Percentiles rank a stretch among this genome's conserved stretches.
These are phyloP conservation scores for Tragelaphus imberbis DNA, from an alignment of 2,113 vertebrate species.

Conservation along the genomic window DNA sequence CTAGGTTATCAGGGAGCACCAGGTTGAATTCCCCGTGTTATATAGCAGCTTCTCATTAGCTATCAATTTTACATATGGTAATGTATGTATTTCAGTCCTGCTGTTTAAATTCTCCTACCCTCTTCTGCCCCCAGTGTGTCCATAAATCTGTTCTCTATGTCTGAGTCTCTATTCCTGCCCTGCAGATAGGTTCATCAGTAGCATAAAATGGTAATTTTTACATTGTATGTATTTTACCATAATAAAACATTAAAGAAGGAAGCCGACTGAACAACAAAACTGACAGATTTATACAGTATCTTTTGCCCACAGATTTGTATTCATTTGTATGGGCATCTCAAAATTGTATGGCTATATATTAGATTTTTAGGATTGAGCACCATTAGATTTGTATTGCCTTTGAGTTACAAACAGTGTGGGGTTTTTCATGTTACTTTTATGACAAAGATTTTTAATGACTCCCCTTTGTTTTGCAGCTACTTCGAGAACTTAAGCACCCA, in stretches of 20 bases:
- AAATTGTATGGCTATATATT: background rate
- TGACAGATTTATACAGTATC: background rate
- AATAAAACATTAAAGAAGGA: background rate
- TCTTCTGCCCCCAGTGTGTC: background rate
- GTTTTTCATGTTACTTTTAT: conserved; percentile 7
- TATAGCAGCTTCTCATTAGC: background rate
- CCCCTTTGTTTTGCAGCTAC: conserved; percentile 88
- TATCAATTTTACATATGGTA: background rate
- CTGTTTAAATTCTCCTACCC: background rate
- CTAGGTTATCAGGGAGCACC: background rate
- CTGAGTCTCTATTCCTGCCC: background rate
- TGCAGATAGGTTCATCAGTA: background rate
- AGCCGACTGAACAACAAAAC: background rate
- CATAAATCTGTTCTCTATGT: background rate
- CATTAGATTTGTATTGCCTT: background rate
- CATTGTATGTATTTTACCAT: background rate
- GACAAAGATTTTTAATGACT: conserved; percentile 49
- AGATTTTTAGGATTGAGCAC: background rate
- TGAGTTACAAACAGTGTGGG: background rate
- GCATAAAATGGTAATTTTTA: background rate
- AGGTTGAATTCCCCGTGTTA: background rate
- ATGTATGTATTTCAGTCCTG: background rate
- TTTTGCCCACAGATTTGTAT: background rate
- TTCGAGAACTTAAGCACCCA: conserved; percentile 97
- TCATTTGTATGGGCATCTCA: background rate